Conservation (phyloP, 2,888 invertebrate genomes). For the Melanophora roralis region DNA sequence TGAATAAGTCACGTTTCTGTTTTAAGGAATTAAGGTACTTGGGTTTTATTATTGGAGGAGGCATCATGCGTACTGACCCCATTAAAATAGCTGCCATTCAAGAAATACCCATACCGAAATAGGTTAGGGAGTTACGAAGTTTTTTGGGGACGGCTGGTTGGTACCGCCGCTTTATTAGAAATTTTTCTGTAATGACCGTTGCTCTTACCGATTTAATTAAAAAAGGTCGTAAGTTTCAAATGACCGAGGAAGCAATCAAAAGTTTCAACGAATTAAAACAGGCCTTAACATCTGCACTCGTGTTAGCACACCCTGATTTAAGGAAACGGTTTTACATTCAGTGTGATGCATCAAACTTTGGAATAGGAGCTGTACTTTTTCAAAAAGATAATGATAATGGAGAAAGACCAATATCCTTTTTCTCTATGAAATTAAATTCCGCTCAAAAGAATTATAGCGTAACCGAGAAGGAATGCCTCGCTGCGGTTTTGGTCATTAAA, state of each 20-base stretch:
- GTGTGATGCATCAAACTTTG: slow-evolving; percentile 14
- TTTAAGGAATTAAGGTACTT: slow-evolving; percentile 34
- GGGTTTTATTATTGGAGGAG: slow-evolving; percentile 40
- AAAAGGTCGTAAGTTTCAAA: slow-evolving; percentile 1
- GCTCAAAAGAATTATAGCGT: slow-evolving; percentile 45
- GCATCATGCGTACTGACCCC: slow-evolving; percentile 31
- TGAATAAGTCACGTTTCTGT: not conserved
- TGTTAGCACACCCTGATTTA: not conserved
- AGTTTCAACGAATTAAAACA: slow-evolving; percentile 10
- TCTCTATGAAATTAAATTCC: not conserved
- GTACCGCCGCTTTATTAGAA: slow-evolving; percentile 43
- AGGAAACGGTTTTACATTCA: slow-evolving; percentile 9
- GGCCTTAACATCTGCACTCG: not conserved
- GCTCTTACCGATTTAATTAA: slow-evolving; percentile 13
- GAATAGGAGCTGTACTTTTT: slow-evolving; percentile 11
- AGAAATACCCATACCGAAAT: slow-evolving; percentile 17
- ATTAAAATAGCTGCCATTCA: slow-evolving; percentile 38
- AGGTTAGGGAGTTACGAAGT: slow-evolving; percentile 11
- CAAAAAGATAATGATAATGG: not conserved
- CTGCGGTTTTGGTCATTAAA: not conserved
- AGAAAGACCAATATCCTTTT: slow-evolving; percentile 1
- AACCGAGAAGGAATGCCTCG: slow-evolving; percentile 44
- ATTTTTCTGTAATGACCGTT: slow-evolving; percentile 17
- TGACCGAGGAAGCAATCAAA: slow-evolving; percentile 6
- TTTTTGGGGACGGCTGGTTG: slow-evolving; percentile 44